These are phyloP conservation scores for Oophaga sylvatica DNA, from an alignment of 2,797 vertebrate genomes.

Conservation along the genomic window DNA sequence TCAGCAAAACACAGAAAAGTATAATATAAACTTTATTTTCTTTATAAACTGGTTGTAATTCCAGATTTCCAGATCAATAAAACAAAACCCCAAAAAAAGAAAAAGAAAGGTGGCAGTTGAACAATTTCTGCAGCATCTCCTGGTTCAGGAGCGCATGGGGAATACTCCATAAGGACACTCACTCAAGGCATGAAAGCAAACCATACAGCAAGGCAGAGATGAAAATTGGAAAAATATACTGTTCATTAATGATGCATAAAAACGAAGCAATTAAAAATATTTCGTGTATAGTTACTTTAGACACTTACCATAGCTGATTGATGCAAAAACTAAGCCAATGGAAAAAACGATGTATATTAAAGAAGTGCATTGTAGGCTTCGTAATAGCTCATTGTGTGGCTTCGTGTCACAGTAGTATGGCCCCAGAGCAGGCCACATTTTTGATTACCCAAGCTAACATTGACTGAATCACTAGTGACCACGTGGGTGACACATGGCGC, in stretches of 20 bases:
- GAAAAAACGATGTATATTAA: background rate
- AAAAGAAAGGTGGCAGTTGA: background rate
- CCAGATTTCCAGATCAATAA: slow-evolving; percentile 49
- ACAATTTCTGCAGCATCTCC: slow-evolving; percentile 9
- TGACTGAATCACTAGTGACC: background rate
- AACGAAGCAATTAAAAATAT: slow-evolving; percentile 1
- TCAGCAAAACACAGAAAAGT: slow-evolving; percentile 17
- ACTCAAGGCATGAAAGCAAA: slow-evolving; percentile 15
- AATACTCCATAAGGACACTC: slow-evolving; percentile 15
- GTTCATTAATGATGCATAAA: background rate
- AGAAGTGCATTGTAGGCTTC: background rate
- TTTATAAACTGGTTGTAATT: slow-evolving; percentile 58
- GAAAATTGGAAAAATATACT: slow-evolving; percentile 4
- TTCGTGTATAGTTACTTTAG: background rate
- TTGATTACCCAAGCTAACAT: background rate
- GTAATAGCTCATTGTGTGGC: background rate
- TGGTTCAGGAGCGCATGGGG: background rate
- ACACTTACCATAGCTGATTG: background rate
- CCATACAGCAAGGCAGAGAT: slow-evolving; percentile 30
- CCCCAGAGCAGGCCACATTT: background rate
- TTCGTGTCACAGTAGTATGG: background rate
- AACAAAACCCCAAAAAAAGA: slow-evolving; percentile 26
- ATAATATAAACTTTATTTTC: slow-evolving; percentile 58
- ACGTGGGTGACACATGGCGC: background rate
- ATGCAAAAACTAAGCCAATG: background rate